Base-by-base conservation (phyloP, 2,113 vertebrate species). In the Pungitius pungitius region DNA sequence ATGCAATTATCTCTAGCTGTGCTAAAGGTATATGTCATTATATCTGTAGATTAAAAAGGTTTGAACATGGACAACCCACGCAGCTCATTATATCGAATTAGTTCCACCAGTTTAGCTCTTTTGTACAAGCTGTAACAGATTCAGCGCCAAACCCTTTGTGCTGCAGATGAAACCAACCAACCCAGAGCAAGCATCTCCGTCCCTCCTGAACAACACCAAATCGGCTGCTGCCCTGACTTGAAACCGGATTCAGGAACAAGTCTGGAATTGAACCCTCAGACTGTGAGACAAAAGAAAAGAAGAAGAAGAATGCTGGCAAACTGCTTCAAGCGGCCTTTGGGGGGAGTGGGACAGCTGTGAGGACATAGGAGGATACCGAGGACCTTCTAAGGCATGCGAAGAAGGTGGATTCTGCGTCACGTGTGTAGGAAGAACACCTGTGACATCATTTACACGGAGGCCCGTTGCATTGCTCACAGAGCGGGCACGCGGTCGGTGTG, bases 401-500 rank as follows among this genome's bases (percentile, higher is more conserved):
- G 42, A 85, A 84, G 72, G 73, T 71, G 78, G 26, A 85, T 77
- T 20, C 51, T 45, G 49, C 56, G 43, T 81, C 61, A 49, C 37
- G 69, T 83, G 82, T 80, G 88, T 88, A 78, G 83, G 85, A 86
- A 75, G 81, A 74, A 71, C 22, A 70, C 72, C 78, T n/a, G 73
- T 83, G 85, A 76, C 79, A 76, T 73, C 12, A 73, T 77, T 80
- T 75, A 77, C 77, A 69, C 70, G 40, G 56, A 39, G 64, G 73
- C 61, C 65, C 3, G 20, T 67, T 42, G 62, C 69, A 69, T 24
- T 77, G 61, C 72, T 64, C 70, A 54, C 55, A 47, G 39, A 59
- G 64, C 30, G 39, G 51, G n/a, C 39, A 20, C 57, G 27, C 56
- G 70, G 59, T 55, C n/a, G 22, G 45, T 49, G 22, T 3, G 57